Base-by-base conservation (phyloP, 2,113 vertebrate genomes). In the Albula goreensis region DNA sequence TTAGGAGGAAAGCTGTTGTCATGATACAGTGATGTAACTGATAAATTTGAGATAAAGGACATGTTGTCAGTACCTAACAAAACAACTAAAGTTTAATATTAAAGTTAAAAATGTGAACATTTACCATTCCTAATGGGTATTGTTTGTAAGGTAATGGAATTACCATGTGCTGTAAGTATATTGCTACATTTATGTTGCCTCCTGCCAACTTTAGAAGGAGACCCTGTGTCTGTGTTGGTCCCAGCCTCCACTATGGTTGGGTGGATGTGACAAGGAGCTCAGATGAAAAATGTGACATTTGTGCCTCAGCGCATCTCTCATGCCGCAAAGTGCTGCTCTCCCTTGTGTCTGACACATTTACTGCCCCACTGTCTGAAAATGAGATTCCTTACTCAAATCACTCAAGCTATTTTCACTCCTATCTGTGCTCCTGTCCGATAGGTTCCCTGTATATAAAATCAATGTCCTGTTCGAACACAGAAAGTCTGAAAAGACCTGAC, bases 271-370 rank as follows among this genome's bases (percentile, higher is more conserved):
- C 77, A 78, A 11, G 77, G 77, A 41, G 48, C 31, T 8, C n/a
- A n/a, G 77, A 17, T 22, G 60, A 22, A 5, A 22, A 19, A 66
- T 66, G 48, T 78, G 77, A 78, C 77, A 78, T 41, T 78, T 48
- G 25, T 22, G n/a, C 77, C 25, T 78, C 60, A 22, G 60, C 3
- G 5, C 17, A 66, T 66, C 60, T 66, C 77, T 49, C 48, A 49
- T 9, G 12, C 48, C 41, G 77, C 13, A 22, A 8, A 78, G 31
- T 11, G 48, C 31, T 6, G 13, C 48, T 41, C 48, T 78, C 77
- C 77, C 77, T 13, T 48, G 8, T 48, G 77, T 78, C 77, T 48
- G 77, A 78, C 77, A 78, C 77, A 10, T 78, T 78, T 78, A 78
- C 48, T 48, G 31, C 25, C 77, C 77, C 48, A 9, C 31, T 78